Conservation (phyloP, 2,888 invertebrate genomes). For the Philhelius pedissequus region DNA sequence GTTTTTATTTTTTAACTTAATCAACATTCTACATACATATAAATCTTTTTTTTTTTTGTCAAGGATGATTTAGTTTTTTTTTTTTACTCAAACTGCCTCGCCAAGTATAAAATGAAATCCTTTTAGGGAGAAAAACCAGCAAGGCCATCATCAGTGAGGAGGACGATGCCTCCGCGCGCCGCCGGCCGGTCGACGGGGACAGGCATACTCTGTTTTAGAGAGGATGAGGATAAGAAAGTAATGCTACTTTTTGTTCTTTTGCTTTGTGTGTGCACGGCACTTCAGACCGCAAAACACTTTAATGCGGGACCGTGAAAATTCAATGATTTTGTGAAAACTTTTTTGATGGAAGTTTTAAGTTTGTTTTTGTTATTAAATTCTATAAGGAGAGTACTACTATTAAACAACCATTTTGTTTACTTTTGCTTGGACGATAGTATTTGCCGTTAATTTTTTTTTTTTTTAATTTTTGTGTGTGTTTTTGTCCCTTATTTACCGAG, state of each 20-base stretch:
- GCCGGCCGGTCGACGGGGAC: too few species aligned
- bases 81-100: constrained; percentile 25
- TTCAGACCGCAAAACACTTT: constrained; percentile 42
- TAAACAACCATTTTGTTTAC: too few species aligned
- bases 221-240: constrained; percentile 20
- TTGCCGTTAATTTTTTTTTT: too few species aligned
- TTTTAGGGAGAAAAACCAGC: constrained; percentile 6
- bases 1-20: too few species aligned
- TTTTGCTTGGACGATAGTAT: too few species aligned
- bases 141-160: too few species aligned
- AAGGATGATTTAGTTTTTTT: constrained; percentile 31
- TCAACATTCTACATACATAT: neutral
- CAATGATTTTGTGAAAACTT: constrained; percentile 38
- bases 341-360: constrained; percentile 58
- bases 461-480: too few species aligned
- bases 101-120: constrained; percentile 36
- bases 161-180: too few species aligned
- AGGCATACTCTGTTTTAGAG: neutral
- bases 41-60: constrained; percentile 8
- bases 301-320: constrained; percentile 47
- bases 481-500: too few species aligned
- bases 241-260: constrained; percentile 27
- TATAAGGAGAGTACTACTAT: neutral
- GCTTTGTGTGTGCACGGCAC: constrained; percentile 1
- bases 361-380: constrained; percentile 51